phyloP scores from a whole-genome alignment of 2,888 invertebrate genomes.

The Keiferia lycopersicella region DNA sequence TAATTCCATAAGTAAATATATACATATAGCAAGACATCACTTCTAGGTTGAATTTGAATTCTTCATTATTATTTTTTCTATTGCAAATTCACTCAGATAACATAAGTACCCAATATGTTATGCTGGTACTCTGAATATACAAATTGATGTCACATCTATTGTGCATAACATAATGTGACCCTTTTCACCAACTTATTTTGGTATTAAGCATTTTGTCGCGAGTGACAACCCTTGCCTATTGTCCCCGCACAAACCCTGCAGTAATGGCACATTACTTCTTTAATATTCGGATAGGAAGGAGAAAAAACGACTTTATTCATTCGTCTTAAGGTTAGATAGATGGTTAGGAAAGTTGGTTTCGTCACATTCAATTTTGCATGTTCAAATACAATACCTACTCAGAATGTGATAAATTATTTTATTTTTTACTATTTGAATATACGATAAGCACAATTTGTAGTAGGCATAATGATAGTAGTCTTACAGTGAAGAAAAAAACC shows the following conservation, averaged over 20 bases:
- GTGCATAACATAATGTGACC: conserved; percentile 18
- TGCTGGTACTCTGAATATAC: not conserved
- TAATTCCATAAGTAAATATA: too few relatives aligned
- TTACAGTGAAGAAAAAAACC: too few relatives aligned
- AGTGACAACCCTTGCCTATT: conserved; percentile 21
- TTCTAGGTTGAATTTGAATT: too few relatives aligned
- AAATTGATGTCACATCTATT: conserved; percentile 10
- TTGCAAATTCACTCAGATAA: not conserved
- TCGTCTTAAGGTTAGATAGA: not conserved
- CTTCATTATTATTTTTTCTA: not conserved
- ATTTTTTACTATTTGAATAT: not conserved
- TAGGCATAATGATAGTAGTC: too few relatives aligned
- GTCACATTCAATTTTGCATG: conserved; percentile 15
- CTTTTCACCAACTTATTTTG: conserved; percentile 23
- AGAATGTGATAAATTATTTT: not conserved
- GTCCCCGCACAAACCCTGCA: not conserved
- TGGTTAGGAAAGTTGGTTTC: not conserved
- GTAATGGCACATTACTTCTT: not conserved
- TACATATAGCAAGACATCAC: too few relatives aligned
- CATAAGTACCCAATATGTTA: not conserved
- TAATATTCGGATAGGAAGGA: not conserved
- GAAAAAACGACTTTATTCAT: conserved; percentile 4
- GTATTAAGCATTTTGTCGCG: conserved; percentile 21
- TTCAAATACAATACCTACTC: conserved; percentile 13
- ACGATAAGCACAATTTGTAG: not conserved